phyloP scores from a whole-genome alignment of 2,888 invertebrate species.

The Tiliacea citrago region DNA sequence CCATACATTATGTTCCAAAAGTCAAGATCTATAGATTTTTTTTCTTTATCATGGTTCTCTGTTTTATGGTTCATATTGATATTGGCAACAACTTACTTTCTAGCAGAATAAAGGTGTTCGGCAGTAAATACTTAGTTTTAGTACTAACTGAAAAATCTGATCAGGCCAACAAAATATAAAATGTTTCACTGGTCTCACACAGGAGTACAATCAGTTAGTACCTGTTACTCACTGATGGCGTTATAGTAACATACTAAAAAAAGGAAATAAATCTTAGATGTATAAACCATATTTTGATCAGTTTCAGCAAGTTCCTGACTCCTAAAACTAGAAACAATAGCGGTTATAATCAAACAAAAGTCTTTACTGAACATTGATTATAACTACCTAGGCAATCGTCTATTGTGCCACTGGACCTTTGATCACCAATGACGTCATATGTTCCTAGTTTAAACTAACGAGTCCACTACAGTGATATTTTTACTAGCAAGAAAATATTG shows the following conservation, averaged over 20 bases:
- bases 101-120: too few relatives aligned
- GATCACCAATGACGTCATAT: background rate
- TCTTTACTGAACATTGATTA: background rate
- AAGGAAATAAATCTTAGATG: too few relatives aligned
- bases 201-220: background rate
- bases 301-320: background rate
- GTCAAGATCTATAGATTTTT: too few relatives aligned
- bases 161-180: background rate
- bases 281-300: background rate
- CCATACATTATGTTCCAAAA: background rate
- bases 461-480: background rate
- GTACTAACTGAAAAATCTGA: background rate
- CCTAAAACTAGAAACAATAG: background rate
- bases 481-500: background rate
- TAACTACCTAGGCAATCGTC: background rate
- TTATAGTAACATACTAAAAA: too few relatives aligned
- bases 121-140: too few relatives aligned
- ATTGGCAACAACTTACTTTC: too few relatives aligned
- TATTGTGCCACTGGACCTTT: background rate
- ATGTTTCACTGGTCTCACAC: background rate
- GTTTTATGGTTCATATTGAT: too few relatives aligned
- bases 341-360: background rate
- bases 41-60: background rate
- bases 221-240: background rate
- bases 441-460: background rate